A percentile compares a stretch with the other conserved stretches of the same genome.
phyloP scores from a whole-genome alignment of 2,797 vertebrate genomes.

The Danio albolineatus region DNA sequence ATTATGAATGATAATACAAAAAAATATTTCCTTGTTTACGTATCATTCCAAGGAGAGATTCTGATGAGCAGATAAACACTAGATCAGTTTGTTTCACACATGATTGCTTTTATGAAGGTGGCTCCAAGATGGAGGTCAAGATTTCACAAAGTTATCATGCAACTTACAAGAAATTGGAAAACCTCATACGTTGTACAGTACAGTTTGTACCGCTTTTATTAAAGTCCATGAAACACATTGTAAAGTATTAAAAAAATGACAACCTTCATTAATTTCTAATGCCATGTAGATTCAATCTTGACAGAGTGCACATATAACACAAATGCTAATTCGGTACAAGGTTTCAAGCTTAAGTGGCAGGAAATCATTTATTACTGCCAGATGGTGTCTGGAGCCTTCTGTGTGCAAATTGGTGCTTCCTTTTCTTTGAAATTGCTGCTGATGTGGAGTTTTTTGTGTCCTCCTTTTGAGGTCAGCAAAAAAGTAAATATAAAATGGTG shows the following conservation, averaged over 20 bases:
- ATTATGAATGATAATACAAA: not conserved
- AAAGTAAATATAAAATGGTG: slow-evolving; percentile 6
- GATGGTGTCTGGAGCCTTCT: slow-evolving; percentile 37
- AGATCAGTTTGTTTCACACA: not conserved
- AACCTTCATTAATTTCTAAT: not conserved
- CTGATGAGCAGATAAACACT: not conserved
- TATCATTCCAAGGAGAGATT: not conserved
- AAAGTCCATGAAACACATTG: too few species aligned
- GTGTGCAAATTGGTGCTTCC: slow-evolving; percentile 31
- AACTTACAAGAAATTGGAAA: not conserved
- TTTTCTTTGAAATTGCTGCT: not conserved
- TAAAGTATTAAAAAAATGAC: slow-evolving; percentile 7
- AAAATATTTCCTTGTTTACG: not conserved
- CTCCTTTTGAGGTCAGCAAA: not conserved
- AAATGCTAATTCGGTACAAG: slow-evolving; percentile 29
- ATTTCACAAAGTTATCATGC: not conserved
- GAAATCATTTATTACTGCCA: slow-evolving; percentile 35
- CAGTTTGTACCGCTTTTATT: not conserved
- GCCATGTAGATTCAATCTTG: not conserved
- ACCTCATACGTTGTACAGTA: too few species aligned
- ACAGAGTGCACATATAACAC: not conserved
- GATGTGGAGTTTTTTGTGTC: not conserved
- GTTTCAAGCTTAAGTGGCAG: slow-evolving; percentile 18
- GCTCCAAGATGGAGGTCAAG: not conserved
- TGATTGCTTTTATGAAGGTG: not conserved